phyloP scores from a whole-genome alignment of 2,888 invertebrate species.

The Polydesmus complanatus region DNA sequence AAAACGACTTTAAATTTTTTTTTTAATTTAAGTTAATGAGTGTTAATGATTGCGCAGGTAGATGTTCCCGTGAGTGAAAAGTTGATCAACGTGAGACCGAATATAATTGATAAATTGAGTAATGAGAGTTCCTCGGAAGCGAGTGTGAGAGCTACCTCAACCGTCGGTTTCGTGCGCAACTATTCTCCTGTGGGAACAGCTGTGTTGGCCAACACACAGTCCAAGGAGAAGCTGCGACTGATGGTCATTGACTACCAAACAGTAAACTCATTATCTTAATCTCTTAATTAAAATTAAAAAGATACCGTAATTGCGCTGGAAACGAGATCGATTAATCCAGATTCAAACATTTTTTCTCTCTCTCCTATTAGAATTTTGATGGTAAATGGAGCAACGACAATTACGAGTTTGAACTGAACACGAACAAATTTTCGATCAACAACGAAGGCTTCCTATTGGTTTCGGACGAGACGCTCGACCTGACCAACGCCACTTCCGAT shows the following conservation, averaged over 20 bases:
- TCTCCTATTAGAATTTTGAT: too few relatives aligned
- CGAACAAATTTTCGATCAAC: slow-evolving; percentile 65
- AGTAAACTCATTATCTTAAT: too few relatives aligned
- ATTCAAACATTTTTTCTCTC: too few relatives aligned
- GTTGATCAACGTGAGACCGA: slow-evolving; percentile 67
- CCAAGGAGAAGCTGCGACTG: slow-evolving; percentile 52
- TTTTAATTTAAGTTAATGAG: too few relatives aligned
- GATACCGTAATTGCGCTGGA: too few relatives aligned
- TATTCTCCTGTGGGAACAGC: slow-evolving; percentile 72
- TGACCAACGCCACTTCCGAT: slow-evolving; percentile 72
- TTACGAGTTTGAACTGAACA: slow-evolving; percentile 71
- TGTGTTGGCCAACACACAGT: slow-evolving; percentile 46
- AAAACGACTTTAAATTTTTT: too few relatives aligned
- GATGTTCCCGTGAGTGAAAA: slow-evolving; percentile 63
- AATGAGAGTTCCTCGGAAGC: slow-evolving; percentile 50
- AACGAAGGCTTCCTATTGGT: slow-evolving; percentile 57
- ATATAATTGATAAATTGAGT: slow-evolving; percentile 67
- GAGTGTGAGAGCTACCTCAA: slow-evolving; percentile 12
- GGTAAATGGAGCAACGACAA: too few relatives aligned
- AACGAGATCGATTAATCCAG: too few relatives aligned
- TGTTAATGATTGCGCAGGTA: too few relatives aligned
- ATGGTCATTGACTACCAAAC: slow-evolving; percentile 71
- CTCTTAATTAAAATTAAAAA: too few relatives aligned
- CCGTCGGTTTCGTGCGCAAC: slow-evolving; percentile 53
- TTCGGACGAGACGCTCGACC: slow-evolving; percentile 66